phyloP scores from a whole-genome alignment of 2,797 vertebrate genomes.

The Phalloptychus januarius region DNA sequence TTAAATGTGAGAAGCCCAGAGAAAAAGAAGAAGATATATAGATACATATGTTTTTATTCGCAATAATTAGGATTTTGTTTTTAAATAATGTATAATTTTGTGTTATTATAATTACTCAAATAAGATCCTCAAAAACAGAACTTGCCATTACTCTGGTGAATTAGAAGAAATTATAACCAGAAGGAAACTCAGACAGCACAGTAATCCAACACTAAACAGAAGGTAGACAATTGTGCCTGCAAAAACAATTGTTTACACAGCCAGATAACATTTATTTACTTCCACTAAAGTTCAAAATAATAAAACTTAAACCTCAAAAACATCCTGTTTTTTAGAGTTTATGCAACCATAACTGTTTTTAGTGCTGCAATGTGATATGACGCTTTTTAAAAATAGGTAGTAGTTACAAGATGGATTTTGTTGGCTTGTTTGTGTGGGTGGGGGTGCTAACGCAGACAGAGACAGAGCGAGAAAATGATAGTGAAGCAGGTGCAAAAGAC shows the following conservation, averaged over 20 bases:
- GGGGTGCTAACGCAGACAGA: slow-evolving; percentile 7
- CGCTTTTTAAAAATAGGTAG: slow-evolving; percentile 1
- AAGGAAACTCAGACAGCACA: neutral
- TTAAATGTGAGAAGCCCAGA: neutral
- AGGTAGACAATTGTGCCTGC: neutral
- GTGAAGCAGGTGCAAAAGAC: slow-evolving; percentile 17
- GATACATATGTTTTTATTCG: neutral
- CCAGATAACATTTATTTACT: neutral
- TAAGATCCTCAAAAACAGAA: neutral
- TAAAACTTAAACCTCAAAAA: neutral
- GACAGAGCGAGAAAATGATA: slow-evolving; percentile 19
- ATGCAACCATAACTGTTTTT: neutral
- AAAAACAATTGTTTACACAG: neutral
- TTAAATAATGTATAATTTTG: neutral
- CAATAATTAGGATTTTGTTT: neutral
- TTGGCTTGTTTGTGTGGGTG: slow-evolving; percentile 11
- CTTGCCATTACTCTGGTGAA: neutral
- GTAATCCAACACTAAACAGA: neutral
- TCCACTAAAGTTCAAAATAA: neutral
- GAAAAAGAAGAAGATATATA: neutral
- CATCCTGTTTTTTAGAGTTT: neutral
- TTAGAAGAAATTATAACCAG: slow-evolving; percentile 1
- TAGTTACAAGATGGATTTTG: neutral
- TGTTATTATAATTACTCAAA: neutral
- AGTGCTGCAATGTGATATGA: slow-evolving; percentile 3